A percentile compares a stretch with the other conserved stretches of the same genome.
These are phyloP conservation scores for Nasua narica DNA, from an alignment of 2,797 vertebrate genomes.

Conservation along the genomic window DNA sequence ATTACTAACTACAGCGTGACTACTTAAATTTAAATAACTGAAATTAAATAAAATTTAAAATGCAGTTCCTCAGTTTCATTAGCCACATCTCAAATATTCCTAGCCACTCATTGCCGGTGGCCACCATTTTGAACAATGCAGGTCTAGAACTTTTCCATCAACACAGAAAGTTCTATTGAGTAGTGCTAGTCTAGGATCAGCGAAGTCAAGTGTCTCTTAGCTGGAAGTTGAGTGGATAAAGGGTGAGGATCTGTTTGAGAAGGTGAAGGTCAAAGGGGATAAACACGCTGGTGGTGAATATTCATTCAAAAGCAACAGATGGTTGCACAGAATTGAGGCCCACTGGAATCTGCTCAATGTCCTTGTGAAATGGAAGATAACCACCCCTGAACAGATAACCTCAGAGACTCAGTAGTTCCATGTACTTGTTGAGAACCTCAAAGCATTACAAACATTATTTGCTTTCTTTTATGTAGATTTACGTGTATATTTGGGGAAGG, in stretches of 20 bases:
- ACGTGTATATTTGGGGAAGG: background rate
- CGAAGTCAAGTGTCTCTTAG: background rate
- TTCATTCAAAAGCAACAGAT: background rate
- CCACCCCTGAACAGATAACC: background rate
- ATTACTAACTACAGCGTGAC: background rate
- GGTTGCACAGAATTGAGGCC: background rate
- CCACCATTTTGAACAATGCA: background rate
- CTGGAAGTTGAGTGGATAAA: background rate
- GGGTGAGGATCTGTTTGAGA: background rate
- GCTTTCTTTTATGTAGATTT: background rate
- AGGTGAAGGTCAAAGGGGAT: background rate
- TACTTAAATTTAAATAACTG: background rate
- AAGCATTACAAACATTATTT: background rate
- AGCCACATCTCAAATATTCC: background rate
- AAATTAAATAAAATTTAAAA: slow-evolving; percentile 13
- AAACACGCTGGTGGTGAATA: background rate
- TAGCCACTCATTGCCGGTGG: background rate
- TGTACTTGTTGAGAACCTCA: background rate
- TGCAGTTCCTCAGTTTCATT: background rate
- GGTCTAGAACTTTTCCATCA: background rate
- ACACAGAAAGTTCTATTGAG: background rate
- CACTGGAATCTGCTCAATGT: background rate
- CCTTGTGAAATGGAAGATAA: background rate
- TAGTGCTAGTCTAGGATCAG: background rate
- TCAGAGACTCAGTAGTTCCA: background rate